Evolutionary conservation across 2,113 vertebrate genomes (phyloP).

Genomic region (Coturnix japonica): DNA sequence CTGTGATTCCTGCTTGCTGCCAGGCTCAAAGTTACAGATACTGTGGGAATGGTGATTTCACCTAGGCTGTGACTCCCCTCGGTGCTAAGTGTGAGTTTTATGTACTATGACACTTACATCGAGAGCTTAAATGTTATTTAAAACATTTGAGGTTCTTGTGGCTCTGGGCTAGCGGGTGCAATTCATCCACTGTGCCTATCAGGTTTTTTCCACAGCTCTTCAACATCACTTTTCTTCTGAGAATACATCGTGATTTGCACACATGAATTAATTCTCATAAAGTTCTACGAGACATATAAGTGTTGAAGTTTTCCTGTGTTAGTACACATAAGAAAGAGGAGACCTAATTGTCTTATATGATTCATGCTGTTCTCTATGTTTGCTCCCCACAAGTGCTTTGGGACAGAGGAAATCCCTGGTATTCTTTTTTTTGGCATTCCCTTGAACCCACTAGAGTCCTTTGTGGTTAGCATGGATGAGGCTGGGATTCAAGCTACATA

Average conservation of each 20-base stretch:
- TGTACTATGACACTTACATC: background rate
- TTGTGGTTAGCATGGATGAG: background rate
- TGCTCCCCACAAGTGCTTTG: background rate
- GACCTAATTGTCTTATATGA: slow-evolving; percentile 28
- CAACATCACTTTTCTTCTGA: slow-evolving; percentile 53
- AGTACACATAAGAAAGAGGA: slow-evolving; percentile 38
- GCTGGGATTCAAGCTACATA: background rate
- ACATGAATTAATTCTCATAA: slow-evolving; percentile 66
- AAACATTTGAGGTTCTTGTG: slow-evolving; percentile 39
- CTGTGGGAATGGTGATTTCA: background rate
- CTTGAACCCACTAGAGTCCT: background rate
- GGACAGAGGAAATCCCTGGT: background rate
- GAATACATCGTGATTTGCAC: slow-evolving; percentile 63
- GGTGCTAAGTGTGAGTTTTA: background rate
- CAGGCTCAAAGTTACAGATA: background rate
- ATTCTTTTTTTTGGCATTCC: background rate
- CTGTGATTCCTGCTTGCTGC: background rate
- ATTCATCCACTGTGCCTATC: slow-evolving; percentile 57
- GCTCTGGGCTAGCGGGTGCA: slow-evolving; percentile 42
- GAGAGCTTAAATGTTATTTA: slow-evolving; percentile 10
- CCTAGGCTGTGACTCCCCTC: background rate
- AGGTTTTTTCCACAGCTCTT: slow-evolving; percentile 38
- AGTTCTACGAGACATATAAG: slow-evolving; percentile 46
- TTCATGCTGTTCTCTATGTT: background rate
- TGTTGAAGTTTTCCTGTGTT: slow-evolving; percentile 49